Conservation (phyloP, 2,888 invertebrate species). For the Hetaerina titia region DNA sequence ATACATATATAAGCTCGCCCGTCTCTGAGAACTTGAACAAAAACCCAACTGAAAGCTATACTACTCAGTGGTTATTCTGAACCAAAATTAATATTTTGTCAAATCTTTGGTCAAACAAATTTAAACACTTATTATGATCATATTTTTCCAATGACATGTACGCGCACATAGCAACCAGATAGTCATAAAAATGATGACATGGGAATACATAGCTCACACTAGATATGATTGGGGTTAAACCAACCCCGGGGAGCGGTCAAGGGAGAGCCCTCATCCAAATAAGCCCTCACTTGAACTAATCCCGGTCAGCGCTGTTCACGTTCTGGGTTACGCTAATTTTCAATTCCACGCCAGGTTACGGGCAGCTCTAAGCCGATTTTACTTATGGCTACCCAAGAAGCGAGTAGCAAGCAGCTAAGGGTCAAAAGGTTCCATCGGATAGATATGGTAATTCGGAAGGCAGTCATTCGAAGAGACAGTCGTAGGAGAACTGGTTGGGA, state of each 20-base stretch:
- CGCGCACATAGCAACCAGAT: background rate
- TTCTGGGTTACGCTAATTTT: constrained; percentile 62
- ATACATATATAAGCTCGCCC: too few relatives aligned
- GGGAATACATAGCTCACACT: background rate
- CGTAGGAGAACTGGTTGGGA: background rate
- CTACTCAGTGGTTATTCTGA: too few relatives aligned
- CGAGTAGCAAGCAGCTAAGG: background rate
- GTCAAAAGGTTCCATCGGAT: constrained; percentile 52
- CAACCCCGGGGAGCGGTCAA: constrained; percentile 18
- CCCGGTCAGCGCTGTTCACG: background rate
- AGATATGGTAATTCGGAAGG: constrained; percentile 53
- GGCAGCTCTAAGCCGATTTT: constrained; percentile 53
- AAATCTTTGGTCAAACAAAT: too few relatives aligned
- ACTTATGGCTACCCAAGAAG: constrained; percentile 49
- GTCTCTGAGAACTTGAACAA: too few relatives aligned
- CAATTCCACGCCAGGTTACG: constrained; percentile 49
- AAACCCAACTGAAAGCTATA: too few relatives aligned
- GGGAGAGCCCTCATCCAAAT: constrained; percentile 48
- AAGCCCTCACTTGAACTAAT: constrained; percentile 49
- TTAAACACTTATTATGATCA: background rate
- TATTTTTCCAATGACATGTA: background rate
- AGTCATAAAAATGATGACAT: background rate
- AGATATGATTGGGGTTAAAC: background rate
- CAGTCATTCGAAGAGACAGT: constrained; percentile 28
- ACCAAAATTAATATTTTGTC: too few relatives aligned